A percentile compares a stretch with the other conserved stretches of the same genome.
Evolutionary conservation across 2,888 invertebrate genomes (phyloP).

Genomic region (Iphiclides podalirius): DNA sequence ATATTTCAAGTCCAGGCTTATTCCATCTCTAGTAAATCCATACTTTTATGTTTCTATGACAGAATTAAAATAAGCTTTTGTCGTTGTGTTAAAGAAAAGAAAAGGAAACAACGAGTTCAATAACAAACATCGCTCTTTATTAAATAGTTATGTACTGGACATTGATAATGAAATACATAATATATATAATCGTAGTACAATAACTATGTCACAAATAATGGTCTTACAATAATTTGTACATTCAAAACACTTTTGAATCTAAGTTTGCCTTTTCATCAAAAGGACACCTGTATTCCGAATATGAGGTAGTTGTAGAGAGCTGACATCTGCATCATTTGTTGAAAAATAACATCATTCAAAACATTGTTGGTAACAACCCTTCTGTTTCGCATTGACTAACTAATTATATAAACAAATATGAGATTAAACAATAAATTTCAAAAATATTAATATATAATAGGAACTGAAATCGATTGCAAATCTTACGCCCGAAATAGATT

Average conservation of each 20-base stretch:
- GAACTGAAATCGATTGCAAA: conserved; percentile 74
- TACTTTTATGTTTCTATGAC: too few species aligned
- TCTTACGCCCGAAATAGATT: conserved; percentile 26
- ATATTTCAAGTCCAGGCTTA: too few species aligned
- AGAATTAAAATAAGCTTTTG: too few species aligned
- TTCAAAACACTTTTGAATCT: conserved; percentile 46
- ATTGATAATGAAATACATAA: conserved; percentile 76
- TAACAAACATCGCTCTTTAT: conserved; percentile 77
- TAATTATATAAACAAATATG: conserved; percentile 54
- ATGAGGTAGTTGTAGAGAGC: conserved; percentile 60
- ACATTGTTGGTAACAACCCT: conserved; percentile 2
- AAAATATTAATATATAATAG: conserved; percentile 62
- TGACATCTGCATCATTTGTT: conserved; percentile 10
- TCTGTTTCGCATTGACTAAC: conserved; percentile 37
- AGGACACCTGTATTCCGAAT: conserved; percentile 50
- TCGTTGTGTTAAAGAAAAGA: too few species aligned
- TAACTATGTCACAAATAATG: conserved; percentile 64
- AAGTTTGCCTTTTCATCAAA: conserved; percentile 34
- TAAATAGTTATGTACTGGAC: conserved; percentile 75
- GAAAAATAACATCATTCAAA: conserved; percentile 13
- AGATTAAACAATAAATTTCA: conserved; percentile 46
- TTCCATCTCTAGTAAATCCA: too few species aligned
- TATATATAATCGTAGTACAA: conserved; percentile 60
- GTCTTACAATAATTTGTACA: conserved; percentile 66
- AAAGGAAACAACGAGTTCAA: conserved; percentile 39